Conservation (phyloP, 2,113 vertebrate species). For the Caranx melampygus region DNA sequence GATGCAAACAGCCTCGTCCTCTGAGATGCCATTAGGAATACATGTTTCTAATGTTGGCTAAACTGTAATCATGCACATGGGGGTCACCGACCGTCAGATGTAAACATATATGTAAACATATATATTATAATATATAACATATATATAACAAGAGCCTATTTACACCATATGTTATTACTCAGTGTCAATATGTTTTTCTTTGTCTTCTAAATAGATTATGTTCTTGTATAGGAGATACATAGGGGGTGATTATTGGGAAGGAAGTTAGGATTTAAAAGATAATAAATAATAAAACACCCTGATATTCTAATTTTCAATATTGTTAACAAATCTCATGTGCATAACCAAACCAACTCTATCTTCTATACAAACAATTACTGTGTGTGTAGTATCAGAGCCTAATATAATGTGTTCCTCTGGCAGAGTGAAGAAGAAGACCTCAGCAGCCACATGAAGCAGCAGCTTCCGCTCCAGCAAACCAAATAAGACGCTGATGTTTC, state of each 20-base stretch:
- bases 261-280: no score
- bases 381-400: neutral
- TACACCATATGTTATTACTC: no score
- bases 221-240: no score
- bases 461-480: conserved; percentile 29
- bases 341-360: neutral
- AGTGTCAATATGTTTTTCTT: no score
- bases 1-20: neutral
- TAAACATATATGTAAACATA: no score
- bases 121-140: no score
- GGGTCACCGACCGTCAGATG: neutral
- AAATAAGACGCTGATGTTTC: conserved; percentile 41
- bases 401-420: neutral
- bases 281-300: no score
- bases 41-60: no score
- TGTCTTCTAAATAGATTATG: no score
- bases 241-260: no score
- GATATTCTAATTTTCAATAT: no score
- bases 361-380: neutral
- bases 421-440: neutral
- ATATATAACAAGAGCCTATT: no score
- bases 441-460: conserved; percentile 27
- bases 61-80: neutral
- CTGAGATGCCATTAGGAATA: neutral
- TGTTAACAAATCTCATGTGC: neutral